Conservation (phyloP, 2,888 invertebrate genomes). For the Oscheius sp. region DNA sequence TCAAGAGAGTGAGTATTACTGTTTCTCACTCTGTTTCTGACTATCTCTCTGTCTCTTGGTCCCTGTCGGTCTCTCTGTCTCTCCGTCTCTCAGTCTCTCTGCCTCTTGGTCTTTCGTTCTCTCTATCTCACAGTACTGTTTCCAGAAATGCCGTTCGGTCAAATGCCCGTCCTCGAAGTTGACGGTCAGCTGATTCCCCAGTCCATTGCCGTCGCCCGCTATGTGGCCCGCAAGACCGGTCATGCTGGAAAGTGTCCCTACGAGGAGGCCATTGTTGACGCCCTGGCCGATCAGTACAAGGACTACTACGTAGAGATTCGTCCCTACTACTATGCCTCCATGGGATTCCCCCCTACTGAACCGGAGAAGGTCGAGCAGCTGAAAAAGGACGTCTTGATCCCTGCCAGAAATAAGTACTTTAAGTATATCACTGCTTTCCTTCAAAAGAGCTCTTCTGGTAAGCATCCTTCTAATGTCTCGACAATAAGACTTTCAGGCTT, state of each 20-base stretch:
- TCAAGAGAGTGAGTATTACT: slow-evolving; percentile 8
- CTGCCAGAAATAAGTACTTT: slow-evolving; percentile 46
- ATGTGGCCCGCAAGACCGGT: slow-evolving; percentile 43
- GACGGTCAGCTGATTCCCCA: slow-evolving; percentile 54
- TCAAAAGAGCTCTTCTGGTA: slow-evolving; percentile 45
- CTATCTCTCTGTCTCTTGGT: background rate
- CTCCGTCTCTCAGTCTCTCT: no score
- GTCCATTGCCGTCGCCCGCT: slow-evolving; percentile 50
- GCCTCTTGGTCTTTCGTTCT: background rate
- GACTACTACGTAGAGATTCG: slow-evolving; percentile 49
- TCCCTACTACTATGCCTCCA: slow-evolving; percentile 43
- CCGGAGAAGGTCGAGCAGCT: slow-evolving; percentile 31
- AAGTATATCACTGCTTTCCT: slow-evolving; percentile 38
- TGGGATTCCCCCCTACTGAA: slow-evolving; percentile 37
- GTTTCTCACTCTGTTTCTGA: background rate
- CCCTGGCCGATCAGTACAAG: slow-evolving; percentile 51
- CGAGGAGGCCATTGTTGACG: slow-evolving; percentile 50
- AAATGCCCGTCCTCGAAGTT: slow-evolving; percentile 49
- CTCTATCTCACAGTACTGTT: background rate
- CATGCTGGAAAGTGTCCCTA: slow-evolving; percentile 42
- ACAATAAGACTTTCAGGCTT: slow-evolving; percentile 32
- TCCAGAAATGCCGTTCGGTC: slow-evolving; percentile 49
- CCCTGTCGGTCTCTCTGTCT: no score
- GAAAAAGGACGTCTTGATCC: slow-evolving; percentile 44
- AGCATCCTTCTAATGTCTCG: background rate